A percentile compares a stretch with the other conserved stretches of the same genome.
Conservation (phyloP, 2,113 vertebrate species). For the Platichthys flesus region DNA sequence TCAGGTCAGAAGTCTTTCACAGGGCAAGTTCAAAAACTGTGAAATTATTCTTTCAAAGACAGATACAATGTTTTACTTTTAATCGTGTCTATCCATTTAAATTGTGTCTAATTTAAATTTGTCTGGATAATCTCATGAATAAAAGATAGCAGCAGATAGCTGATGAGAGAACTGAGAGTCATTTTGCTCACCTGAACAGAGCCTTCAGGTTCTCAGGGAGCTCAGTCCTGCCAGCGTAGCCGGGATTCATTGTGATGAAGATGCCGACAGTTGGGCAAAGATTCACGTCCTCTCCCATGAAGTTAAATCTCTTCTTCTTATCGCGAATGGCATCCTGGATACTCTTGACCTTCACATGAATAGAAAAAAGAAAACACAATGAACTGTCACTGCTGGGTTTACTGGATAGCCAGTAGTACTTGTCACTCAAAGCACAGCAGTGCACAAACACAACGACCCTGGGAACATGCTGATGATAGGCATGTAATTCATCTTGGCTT, state of each 20-base stretch:
- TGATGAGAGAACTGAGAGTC: background rate
- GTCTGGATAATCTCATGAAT: background rate
- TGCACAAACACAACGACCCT: no score
- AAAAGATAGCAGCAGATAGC: background rate
- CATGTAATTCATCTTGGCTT: background rate
- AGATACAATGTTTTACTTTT: background rate
- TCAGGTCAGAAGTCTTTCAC: no score
- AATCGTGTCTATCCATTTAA: background rate
- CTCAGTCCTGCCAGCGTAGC: conserved; percentile 94
- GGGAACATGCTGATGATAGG: no score
- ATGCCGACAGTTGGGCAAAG: conserved; percentile 92
- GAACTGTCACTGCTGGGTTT: background rate
- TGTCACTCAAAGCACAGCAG: background rate
- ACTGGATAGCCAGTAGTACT: background rate
- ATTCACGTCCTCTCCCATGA: conserved; percentile 93
- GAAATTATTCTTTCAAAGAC: no score
- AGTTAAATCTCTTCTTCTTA: conserved; percentile 91
- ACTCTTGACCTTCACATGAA: conserved; percentile 88
- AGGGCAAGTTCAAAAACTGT: no score
- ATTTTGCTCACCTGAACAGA: conserved; percentile 84
- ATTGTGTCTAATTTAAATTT: background rate
- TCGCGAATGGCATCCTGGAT: conserved; percentile 96
- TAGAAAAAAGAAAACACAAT: background rate
- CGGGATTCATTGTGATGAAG: conserved; percentile 99
- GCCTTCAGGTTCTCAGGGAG: conserved; percentile 97